Base-by-base conservation (phyloP, 1,140 invertebrate genomes). In the Bombus huntii region DNA sequence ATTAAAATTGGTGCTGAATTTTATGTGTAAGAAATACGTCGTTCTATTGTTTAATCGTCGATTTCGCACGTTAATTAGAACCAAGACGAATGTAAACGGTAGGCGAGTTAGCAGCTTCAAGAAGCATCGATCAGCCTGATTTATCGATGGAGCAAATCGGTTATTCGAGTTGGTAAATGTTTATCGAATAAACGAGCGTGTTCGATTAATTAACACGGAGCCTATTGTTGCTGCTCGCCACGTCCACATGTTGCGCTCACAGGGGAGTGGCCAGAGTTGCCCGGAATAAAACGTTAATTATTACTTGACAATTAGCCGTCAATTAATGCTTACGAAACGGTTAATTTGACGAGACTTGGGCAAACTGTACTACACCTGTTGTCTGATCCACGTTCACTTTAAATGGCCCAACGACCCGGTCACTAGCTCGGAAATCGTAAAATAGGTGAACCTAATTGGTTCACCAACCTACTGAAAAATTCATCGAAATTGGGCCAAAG, bases 261-360 rank as follows among this genome's bases (percentile, higher is more conserved):
- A n/a, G 28, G 31, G n/a, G 57, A 62, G 9, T 10, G 47, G 6
- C 53, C 75, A 59, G 66, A 80, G 76, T 53, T 39, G 47, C 34
- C 62, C 68, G 44, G 71, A 62, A 81, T 80, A 72, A 81, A 53
- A 72, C 57, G 75, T 88, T 88, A 86, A 89, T 89, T 88, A 86
- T 88, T 86, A 62, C 75, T 66, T 59, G 74, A 87, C 88, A 89
- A 89, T 89, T 88, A 88, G 87, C 62, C 83, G 83, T 44, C 72
- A 39, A 85, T 86, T 89, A 88, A 88, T 44, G 75, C 70, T 53
- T 3, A n/a, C 71, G 76, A 57, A 44, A 76, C 85, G 57, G 59
- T 78, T 72, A 59, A 72, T 79, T 70, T 37, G 34, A 31, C 10
- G 66, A 15, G 62, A 42, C 44, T 71, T 62, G 28, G 76, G 28